Base-by-base conservation (phyloP, 2,888 invertebrate genomes). In the Anthophora plumipes region DNA sequence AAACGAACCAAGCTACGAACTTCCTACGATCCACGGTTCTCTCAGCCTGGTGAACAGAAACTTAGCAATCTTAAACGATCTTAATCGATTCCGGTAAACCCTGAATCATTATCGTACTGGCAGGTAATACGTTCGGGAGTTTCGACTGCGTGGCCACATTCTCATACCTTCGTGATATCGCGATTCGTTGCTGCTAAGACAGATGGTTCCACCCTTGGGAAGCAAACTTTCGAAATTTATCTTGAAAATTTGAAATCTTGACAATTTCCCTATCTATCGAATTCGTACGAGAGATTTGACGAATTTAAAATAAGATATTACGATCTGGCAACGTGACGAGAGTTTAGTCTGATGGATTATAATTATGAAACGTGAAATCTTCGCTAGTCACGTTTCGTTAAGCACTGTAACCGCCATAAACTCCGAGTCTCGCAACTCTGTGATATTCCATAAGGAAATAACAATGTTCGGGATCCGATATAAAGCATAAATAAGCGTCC, bases 61-160 rank as follows among this genome's bases (percentile, higher is more conserved):
- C 25, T 54, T 69, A 11, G 48, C 71, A 31, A 61, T 71, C 63
- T 61, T 71, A 39, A 52, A 48, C 46, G 48, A 22, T 59, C 59
- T 22, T 22, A 12, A 43, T n/a, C 70, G 43, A 63, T 43, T 37
- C 20, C 20, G 3, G 17, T 7, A 20, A 41, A 57, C 31, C n/a
- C 5, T 25, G 57, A 71, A 52, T 61, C 71, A 43, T 61, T 71
- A 17, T 0, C 12, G 8, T 43, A 43, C 41, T 61, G 3, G 39
- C 7, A 11, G 31, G 46, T 69, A 37, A 57, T 20, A 37, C 31
- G 31, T 50, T n/a, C 12, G 20, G 2, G 2, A 64, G 9, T 37
- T 63, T 48, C 48, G 11, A 48, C 14, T 4, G 22, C 8, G 11
- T 12, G 6, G n/a, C 12, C 12, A 43, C 9, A 25, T 31, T 31